phyloP scores from a whole-genome alignment of 2,797 vertebrate species.

The Eospalax fontanierii region DNA sequence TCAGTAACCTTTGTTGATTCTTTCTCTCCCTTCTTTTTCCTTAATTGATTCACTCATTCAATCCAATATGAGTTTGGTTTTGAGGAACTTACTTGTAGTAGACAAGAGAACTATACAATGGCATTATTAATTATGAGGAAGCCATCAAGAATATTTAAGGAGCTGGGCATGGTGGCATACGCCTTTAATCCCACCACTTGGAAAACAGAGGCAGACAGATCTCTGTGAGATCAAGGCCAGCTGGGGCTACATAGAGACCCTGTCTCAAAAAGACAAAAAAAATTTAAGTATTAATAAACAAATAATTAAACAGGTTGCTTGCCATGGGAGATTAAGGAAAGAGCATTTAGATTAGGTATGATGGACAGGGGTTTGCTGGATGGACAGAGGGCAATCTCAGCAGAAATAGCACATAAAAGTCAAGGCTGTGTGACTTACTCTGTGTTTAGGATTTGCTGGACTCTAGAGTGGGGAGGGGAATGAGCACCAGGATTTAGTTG shows the following conservation, averaged over 20 bases:
- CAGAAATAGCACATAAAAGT: neutral
- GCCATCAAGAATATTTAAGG: too few relatives aligned
- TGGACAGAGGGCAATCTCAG: neutral
- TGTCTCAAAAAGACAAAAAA: too few relatives aligned
- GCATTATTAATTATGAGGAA: too few relatives aligned
- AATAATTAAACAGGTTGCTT: neutral
- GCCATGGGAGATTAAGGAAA: neutral
- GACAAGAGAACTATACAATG: too few relatives aligned
- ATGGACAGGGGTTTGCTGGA: neutral
- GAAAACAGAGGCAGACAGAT: too few relatives aligned
- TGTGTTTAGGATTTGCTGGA: neutral
- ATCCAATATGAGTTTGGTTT: too few relatives aligned
- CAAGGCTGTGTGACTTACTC: neutral
- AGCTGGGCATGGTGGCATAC: too few relatives aligned
- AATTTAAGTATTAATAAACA: too few relatives aligned
- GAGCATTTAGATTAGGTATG: slow-evolving; percentile 22
- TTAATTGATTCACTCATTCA: slow-evolving; percentile 2
- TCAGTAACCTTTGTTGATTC: neutral
- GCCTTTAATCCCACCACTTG: too few relatives aligned
- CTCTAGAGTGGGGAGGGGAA: neutral
- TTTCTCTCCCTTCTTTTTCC: neutral
- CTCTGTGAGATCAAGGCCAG: too few relatives aligned
- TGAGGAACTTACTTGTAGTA: too few relatives aligned
- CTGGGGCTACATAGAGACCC: too few relatives aligned
- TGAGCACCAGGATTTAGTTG: neutral